These are phyloP conservation scores for Poecilia wingei DNA, from an alignment of 2,797 vertebrate species.

Conservation along the genomic window DNA sequence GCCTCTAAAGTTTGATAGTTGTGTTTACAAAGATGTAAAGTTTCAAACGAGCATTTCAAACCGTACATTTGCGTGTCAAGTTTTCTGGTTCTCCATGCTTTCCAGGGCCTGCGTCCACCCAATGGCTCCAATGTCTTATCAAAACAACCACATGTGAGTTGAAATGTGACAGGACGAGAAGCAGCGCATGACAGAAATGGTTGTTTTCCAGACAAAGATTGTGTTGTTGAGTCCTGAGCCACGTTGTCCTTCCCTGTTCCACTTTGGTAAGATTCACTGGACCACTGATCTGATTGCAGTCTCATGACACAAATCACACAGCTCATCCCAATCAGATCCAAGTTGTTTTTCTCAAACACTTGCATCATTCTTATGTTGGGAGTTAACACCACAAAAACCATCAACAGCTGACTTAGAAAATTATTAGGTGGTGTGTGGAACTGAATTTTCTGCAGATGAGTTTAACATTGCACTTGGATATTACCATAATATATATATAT, in stretches of 20 bases:
- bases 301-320: slow-evolving; percentile 73
- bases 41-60: background rate
- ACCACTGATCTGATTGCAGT: slow-evolving; percentile 48
- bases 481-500: background rate
- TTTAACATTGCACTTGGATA: background rate
- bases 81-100: background rate
- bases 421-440: background rate
- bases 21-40: background rate
- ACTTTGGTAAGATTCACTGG: slow-evolving; percentile 41
- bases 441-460: background rate
- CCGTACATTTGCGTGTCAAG: background rate
- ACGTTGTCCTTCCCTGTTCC: slow-evolving; percentile 39
- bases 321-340: slow-evolving; percentile 32
- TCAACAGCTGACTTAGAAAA: slow-evolving; percentile 8
- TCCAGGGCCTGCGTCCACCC: background rate
- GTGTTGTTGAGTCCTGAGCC: slow-evolving; percentile 49
- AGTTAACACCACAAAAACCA: slow-evolving; percentile 11
- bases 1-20: background rate
- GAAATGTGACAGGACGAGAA: slow-evolving; percentile 57
- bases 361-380: slow-evolving; percentile 3
- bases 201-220: slow-evolving; percentile 46
- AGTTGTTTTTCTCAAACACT: slow-evolving; percentile 33
- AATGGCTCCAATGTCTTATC: slow-evolving; percentile 12
- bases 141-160: slow-evolving; percentile 58
- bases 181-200: slow-evolving; percentile 63